Percentiles rank a stretch among this genome's conserved stretches.
These are phyloP conservation scores for Acipenser oxyrinchus DNA, from an alignment of 2,797 vertebrate species.

Conservation along the genomic window DNA sequence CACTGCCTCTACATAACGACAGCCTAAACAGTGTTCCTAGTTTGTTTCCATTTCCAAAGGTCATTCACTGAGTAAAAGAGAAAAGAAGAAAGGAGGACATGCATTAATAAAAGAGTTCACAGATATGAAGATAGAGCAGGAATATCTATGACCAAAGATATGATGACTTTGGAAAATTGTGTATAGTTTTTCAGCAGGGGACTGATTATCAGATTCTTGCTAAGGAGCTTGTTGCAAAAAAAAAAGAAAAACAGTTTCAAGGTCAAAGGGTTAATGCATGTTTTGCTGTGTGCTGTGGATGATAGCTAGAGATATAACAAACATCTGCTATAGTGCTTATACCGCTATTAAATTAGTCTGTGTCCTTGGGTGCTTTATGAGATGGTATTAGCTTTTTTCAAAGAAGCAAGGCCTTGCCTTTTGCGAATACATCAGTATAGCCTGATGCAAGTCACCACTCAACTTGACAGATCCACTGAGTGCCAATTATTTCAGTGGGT, in stretches of 20 bases:
- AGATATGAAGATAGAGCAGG: background rate
- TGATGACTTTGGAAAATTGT: conserved; percentile 11
- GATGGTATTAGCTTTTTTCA: background rate
- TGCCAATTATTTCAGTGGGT: too few species aligned
- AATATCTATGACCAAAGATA: conserved; percentile 7
- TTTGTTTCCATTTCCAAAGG: conserved; percentile 5
- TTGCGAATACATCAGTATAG: background rate
- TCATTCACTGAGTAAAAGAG: background rate
- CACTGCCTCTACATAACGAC: too few species aligned
- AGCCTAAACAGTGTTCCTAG: background rate
- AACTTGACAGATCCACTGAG: background rate
- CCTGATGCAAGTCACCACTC: background rate
- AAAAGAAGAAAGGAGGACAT: background rate
- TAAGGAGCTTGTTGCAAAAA: background rate
- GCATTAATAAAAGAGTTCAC: background rate
- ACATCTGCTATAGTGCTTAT: conserved; percentile 1
- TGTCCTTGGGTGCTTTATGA: conserved; percentile 16
- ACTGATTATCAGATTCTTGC: conserved; percentile 6
- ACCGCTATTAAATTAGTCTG: conserved; percentile 7
- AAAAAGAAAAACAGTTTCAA: conserved; percentile 1
- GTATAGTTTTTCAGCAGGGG: conserved; percentile 10
- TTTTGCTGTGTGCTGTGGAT: background rate
- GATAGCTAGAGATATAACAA: background rate
- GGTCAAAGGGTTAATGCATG: conserved; percentile 10
- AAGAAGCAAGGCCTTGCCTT: background rate